Evolutionary conservation across 2,797 vertebrate genomes (phyloP).

Genomic region (Nannoperca australis): DNA sequence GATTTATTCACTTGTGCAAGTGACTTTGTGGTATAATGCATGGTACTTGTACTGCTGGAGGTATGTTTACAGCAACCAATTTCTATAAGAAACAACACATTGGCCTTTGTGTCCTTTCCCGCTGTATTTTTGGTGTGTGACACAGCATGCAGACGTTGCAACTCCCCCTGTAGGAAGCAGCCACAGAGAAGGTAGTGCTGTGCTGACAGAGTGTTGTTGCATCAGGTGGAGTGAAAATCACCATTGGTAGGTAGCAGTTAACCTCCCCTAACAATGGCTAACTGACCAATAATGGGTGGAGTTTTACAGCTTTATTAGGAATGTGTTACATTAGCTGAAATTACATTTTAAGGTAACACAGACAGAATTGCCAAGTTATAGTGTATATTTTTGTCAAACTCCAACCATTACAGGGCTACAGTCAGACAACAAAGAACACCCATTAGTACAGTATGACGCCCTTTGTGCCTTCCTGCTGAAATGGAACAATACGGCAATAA

Average conservation of each 20-base stretch:
- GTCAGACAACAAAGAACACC: slow-evolving; percentile 67
- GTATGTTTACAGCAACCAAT: slow-evolving; percentile 3
- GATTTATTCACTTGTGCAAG: slow-evolving; percentile 26
- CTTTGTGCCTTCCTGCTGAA: slow-evolving; percentile 72
- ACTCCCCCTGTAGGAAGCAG: slow-evolving; percentile 48
- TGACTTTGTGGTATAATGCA: not conserved
- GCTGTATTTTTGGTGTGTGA: slow-evolving; percentile 49
- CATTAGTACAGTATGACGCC: slow-evolving; percentile 51
- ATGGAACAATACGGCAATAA: slow-evolving; percentile 36
- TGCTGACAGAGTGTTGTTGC: slow-evolving; percentile 64
- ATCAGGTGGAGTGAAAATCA: slow-evolving; percentile 59
- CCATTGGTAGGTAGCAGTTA: slow-evolving; percentile 68
- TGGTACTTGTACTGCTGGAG: not conserved
- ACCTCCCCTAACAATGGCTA: slow-evolving; percentile 67
- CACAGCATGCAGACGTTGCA: slow-evolving; percentile 67
- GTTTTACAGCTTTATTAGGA: slow-evolving; percentile 32
- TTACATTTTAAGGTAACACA: not conserved
- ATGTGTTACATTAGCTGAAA: not conserved
- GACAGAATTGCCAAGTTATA: not conserved
- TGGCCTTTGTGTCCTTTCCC: slow-evolving; percentile 66
- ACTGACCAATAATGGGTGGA: slow-evolving; percentile 63
- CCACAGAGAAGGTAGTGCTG: slow-evolving; percentile 52
- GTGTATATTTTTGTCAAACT: slow-evolving; percentile 48
- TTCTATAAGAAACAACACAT: not conserved
- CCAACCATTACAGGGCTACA: slow-evolving; percentile 67